A percentile compares a stretch with the other conserved stretches of the same genome.
phyloP scores from a whole-genome alignment of 2,797 vertebrate species.

The Balearica regulorum region DNA sequence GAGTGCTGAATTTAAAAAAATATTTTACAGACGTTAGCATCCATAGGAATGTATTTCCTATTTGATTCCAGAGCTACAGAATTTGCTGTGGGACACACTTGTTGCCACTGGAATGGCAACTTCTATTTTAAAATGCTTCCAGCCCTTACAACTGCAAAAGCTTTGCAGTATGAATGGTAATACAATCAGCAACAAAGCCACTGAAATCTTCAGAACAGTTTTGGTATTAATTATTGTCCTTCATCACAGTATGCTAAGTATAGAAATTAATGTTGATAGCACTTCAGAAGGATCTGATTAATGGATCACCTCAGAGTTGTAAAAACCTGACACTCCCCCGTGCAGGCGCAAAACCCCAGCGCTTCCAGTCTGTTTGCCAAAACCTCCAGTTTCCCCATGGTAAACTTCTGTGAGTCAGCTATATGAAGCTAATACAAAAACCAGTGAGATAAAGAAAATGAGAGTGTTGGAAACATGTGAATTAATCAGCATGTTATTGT shows the following conservation, averaged over 20 bases:
- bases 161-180: not conserved
- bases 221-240: not conserved
- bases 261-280: not conserved
- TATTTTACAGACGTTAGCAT: not conserved
- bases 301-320: not conserved
- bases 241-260: not conserved
- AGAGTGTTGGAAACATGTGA: not conserved
- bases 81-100: not conserved
- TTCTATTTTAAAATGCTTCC: not conserved
- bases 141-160: not conserved
- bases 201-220: not conserved
- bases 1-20: not conserved
- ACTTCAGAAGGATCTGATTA: not conserved
- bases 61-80: not conserved
- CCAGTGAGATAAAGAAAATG: not conserved
- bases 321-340: not conserved
- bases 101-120: not conserved
- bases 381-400: not conserved
- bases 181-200: not conserved
- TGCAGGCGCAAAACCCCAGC: not conserved
- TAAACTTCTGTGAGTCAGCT: not conserved
- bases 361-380: not conserved
- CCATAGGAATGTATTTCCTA: not conserved
- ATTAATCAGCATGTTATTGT: not conserved
- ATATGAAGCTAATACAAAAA: not conserved